These are phyloP conservation scores for Daboia siamensis DNA, from an alignment of 2,113 vertebrate genomes.

Conservation along the genomic window DNA sequence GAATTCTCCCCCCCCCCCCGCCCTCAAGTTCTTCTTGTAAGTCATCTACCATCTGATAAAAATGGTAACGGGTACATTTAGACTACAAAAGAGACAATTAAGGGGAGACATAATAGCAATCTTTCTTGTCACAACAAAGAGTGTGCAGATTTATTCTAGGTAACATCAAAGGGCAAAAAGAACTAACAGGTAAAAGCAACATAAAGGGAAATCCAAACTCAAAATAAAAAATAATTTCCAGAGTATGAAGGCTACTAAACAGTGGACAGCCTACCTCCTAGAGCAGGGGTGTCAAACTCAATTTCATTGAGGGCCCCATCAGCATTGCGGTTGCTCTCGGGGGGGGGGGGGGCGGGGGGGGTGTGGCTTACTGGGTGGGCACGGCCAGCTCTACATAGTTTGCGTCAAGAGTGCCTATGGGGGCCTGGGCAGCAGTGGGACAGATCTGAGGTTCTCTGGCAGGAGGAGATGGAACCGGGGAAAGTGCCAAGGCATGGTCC, in stretches of 20 bases:
- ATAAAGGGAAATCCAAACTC: not conserved
- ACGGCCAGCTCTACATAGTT: no score
- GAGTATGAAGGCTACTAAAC: not conserved
- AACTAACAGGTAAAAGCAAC: not conserved
- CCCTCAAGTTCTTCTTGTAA: not conserved
- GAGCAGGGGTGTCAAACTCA: no score
- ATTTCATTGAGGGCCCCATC: no score
- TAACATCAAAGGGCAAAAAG: not conserved
- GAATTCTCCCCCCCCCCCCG: not conserved
- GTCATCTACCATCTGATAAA: not conserved
- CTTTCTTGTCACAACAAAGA: not conserved
- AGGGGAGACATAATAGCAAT: not conserved
- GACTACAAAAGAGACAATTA: not conserved
- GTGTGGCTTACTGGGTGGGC: no score
- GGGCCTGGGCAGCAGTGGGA: no score
- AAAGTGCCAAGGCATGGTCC: no score
- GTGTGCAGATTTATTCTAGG: not conserved
- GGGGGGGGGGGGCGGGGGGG: no score
- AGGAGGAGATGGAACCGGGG: no score
- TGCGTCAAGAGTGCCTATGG: no score
- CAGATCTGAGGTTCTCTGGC: no score
- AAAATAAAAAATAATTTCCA: not conserved
- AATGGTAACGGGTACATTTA: not conserved
- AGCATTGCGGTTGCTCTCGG: no score
- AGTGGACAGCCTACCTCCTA: not conserved